Percentiles rank a stretch among this genome's conserved stretches.
These are phyloP conservation scores for Eulithis prunata DNA, from an alignment of 2,888 invertebrate species.

Conservation along the genomic window DNA sequence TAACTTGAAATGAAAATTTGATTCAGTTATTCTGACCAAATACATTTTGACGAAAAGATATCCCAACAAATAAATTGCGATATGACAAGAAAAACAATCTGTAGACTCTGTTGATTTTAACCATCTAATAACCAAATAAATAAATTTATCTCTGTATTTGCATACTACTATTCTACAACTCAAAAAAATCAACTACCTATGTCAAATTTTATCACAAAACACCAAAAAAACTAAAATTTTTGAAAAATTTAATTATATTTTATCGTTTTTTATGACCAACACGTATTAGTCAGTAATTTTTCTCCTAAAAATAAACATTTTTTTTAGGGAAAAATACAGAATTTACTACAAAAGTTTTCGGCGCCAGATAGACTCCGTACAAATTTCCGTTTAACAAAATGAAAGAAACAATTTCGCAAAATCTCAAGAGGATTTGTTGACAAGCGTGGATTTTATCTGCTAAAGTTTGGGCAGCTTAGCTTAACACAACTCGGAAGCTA, in stretches of 20 bases:
- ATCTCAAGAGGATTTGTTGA: slow-evolving; percentile 19
- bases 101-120: too few species aligned
- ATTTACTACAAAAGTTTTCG: slow-evolving; percentile 7
- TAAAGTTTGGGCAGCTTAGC: slow-evolving; percentile 16
- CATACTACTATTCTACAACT: too few species aligned
- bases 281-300: too few species aligned
- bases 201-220: too few species aligned
- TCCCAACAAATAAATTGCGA: background rate
- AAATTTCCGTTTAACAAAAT: slow-evolving; percentile 10
- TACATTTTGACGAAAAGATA: background rate
- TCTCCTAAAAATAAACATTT: background rate
- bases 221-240: too few species aligned
- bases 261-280: background rate
- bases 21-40: background rate
- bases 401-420: slow-evolving; percentile 15
- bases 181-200: too few species aligned
- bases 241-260: background rate
- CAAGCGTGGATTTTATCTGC: slow-evolving; percentile 15
- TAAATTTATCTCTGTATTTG: too few species aligned
- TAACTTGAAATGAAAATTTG: background rate
- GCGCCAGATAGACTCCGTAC: background rate
- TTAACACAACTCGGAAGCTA: slow-evolving; percentile 11
- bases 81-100: too few species aligned
- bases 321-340: background rate
- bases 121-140: too few species aligned